Conservation (phyloP, 2,113 vertebrate species). For the Columba janthina region DNA sequence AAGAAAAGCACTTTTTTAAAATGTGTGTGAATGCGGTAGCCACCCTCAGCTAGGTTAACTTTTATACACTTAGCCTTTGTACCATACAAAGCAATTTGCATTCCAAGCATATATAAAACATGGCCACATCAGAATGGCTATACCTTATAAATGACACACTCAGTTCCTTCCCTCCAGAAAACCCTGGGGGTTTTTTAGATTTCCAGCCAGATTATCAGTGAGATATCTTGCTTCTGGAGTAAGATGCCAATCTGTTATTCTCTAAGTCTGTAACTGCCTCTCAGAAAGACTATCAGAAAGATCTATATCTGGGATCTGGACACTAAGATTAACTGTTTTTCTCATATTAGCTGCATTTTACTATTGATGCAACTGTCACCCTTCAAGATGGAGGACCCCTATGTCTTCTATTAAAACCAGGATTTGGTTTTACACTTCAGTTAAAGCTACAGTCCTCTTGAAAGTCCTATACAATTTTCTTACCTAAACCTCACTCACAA, state of each 20-base stretch:
- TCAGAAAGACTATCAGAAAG: background rate
- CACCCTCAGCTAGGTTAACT: background rate
- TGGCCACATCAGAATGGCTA: background rate
- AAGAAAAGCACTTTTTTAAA: background rate
- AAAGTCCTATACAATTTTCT: background rate
- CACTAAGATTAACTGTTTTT: background rate
- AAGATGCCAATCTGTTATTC: background rate
- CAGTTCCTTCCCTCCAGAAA: background rate
- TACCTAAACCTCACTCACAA: background rate
- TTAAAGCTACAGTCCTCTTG: background rate
- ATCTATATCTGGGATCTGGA: background rate
- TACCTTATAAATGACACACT: background rate
- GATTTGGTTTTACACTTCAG: background rate
- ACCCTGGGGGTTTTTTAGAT: background rate
- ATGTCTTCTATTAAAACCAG: background rate
- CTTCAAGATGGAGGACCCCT: background rate
- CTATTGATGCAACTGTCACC: fast-evolving
- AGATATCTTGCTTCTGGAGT: background rate
- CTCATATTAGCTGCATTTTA: background rate
- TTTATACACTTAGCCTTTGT: background rate
- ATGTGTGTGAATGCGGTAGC: background rate
- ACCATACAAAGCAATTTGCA: background rate
- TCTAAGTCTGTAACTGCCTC: background rate
- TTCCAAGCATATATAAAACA: background rate
- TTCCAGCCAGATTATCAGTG: background rate